A percentile compares a stretch with the other conserved stretches of the same genome.
Evolutionary conservation across 2,113 vertebrate species (phyloP).

Genomic region (Microcebus ravelobensis): DNA sequence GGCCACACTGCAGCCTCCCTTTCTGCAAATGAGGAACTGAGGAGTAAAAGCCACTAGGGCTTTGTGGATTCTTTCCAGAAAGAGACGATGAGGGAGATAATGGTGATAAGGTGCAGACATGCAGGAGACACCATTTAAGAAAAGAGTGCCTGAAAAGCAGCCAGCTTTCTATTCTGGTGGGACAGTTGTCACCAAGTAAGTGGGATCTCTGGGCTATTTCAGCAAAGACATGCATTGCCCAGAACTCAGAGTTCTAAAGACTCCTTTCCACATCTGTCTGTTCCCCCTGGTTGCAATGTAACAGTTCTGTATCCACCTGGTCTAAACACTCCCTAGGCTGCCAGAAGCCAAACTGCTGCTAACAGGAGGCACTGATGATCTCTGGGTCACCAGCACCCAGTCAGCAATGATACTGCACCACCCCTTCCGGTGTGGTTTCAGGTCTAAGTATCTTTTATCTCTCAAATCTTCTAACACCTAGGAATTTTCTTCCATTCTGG

Average conservation of each 20-base stretch:
- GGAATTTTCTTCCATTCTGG: neutral
- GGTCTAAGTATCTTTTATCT: neutral
- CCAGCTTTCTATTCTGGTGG: neutral
- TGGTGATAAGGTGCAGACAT: neutral
- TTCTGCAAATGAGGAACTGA: neutral
- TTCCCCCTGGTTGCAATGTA: neutral
- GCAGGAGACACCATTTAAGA: neutral
- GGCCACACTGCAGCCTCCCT: neutral
- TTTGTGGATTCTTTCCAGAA: neutral
- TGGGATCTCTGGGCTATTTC: neutral
- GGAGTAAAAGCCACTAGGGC: neutral
- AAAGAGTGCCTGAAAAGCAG: neutral
- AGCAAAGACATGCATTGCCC: neutral
- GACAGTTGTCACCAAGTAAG: neutral
- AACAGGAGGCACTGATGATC: neutral
- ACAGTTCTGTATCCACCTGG: neutral
- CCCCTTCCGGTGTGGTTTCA: neutral
- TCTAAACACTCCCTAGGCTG: neutral
- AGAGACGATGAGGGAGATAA: neutral
- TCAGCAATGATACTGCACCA: neutral
- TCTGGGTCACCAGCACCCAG: neutral
- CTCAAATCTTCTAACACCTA: slow-evolving; percentile 12
- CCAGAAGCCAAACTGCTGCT: neutral
- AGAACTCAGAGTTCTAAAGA: neutral
- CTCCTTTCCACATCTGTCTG: no score